These are phyloP conservation scores for Ormyrus nitidulus DNA, from an alignment of 2,888 invertebrate species.

Conservation along the genomic window DNA sequence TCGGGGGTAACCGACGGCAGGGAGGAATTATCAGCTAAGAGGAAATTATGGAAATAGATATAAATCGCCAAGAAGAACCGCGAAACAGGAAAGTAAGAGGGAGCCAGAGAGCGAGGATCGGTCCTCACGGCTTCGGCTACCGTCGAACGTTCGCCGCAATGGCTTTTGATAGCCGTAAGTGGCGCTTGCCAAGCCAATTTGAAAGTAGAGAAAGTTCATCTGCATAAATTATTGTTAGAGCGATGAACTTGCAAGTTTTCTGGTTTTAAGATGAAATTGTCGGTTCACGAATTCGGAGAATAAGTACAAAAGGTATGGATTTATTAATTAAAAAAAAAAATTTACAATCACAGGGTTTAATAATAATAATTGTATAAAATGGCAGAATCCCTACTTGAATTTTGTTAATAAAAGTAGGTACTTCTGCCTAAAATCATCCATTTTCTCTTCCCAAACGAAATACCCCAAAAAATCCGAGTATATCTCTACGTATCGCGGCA, in stretches of 20 bases:
- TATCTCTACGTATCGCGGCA: not conserved
- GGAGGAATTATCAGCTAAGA: slow-evolving; percentile 72
- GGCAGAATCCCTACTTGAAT: too few relatives aligned
- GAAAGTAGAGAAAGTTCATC: slow-evolving; percentile 64
- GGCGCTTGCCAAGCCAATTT: slow-evolving; percentile 66
- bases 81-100: slow-evolving; percentile 23
- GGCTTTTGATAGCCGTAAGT: slow-evolving; percentile 59
- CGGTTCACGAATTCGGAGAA: too few relatives aligned
- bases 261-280: too few relatives aligned
- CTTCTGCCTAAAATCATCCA: too few relatives aligned
- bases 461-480: not conserved
- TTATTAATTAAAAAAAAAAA: too few relatives aligned
- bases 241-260: slow-evolving; percentile 17
- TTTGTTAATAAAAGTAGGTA: too few relatives aligned
- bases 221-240: slow-evolving; percentile 65
- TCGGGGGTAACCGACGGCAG: slow-evolving; percentile 55
- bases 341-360: too few relatives aligned
- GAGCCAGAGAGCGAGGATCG: slow-evolving; percentile 6
- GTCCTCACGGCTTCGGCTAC: slow-evolving; percentile 18
- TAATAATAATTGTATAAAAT: too few relatives aligned
- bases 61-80: slow-evolving; percentile 50
- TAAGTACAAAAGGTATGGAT: too few relatives aligned
- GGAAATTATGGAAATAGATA: slow-evolving; percentile 73
- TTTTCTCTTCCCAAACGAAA: not conserved
- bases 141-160: slow-evolving; percentile 51